Evolutionary conservation across 64 coral and sea anemone genomes (phyloP).

Genomic region (Cladopsammia gracilis): DNA sequence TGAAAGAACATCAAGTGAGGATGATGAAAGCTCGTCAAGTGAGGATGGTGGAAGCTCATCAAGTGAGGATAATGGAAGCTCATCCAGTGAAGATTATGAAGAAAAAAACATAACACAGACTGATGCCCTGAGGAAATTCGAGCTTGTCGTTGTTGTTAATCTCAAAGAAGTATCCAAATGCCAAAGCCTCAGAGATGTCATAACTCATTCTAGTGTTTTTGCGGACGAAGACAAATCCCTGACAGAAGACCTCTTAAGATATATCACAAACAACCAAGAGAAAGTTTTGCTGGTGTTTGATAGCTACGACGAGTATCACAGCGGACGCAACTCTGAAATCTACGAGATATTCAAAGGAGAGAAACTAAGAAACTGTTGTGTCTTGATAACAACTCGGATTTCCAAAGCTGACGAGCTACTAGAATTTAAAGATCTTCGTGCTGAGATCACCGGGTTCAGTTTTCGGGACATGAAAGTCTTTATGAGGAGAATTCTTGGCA

Average conservation of each 20-base stretch:
- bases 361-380: background rate
- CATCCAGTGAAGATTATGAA: no score
- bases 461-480: background rate
- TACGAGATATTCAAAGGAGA: conserved; percentile 14
- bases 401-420: background rate
- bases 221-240: background rate
- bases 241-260: background rate
- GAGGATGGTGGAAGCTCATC: no score
- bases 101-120: no score
- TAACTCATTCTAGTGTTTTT: background rate
- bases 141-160: background rate
- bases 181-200: background rate
- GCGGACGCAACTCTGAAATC: background rate
- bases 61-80: no score
- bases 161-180: background rate
- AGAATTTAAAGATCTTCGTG: background rate
- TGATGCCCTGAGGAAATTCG: background rate
- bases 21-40: no score
- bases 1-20: no score
- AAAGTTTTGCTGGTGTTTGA: conserved; percentile 1
- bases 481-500: conserved; percentile 8
- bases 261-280: conserved; percentile 10
- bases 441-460: background rate
- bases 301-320: background rate
- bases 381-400: background rate